Evolutionary conservation across 2,888 invertebrate species (phyloP), one percentile per base, ranked within the genome.

Genomic region (Ethmia dodecea): DNA sequence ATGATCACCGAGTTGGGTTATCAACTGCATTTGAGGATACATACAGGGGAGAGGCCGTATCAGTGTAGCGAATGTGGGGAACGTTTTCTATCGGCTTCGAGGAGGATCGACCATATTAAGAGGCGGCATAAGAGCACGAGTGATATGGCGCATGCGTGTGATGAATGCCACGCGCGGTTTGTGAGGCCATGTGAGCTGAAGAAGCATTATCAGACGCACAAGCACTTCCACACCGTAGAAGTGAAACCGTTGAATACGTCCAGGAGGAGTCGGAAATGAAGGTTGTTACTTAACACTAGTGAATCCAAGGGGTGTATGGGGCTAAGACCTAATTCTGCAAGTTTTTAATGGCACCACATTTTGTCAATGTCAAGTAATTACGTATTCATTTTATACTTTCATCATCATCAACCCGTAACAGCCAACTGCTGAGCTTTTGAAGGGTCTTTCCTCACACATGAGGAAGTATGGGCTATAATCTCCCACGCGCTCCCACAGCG

Each of bases 81-180:
- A 0, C 52, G 61, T 9, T 84, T 83, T 38, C 58, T 83, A 0
- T 83, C 83, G 0, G 60, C 83, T 8, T 83, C 83, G 0, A 52
- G 83, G 31, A 52, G 81, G 3, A 24, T 72, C 9, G 84, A 84
- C 30, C 84, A 84, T 28, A 49, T 75, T 0, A 81, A 80, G 38
- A 45, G 83, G n/a, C 57, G 63, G 10, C 81, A 84, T 28, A 65
- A 60, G 33, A 61, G 59, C 9, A 38, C 53, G 0, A 60, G 60
- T 13, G 71, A 74, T 1, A 61, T 72, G 52, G 59, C 67, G 0
- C 77, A 81, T 24, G 64, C 47, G 0, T 86, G 86, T 24, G 58
- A 60, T 0, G 38, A 63, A 24, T 86, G 86, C 36, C 42, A 60
- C 0, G 76, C 81, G 0, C 56, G 69, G 3, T 86, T 84, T 40